These are phyloP conservation scores for Cryptus viduatorius DNA, from an alignment of 2,888 invertebrate genomes.

Conservation along the genomic window DNA sequence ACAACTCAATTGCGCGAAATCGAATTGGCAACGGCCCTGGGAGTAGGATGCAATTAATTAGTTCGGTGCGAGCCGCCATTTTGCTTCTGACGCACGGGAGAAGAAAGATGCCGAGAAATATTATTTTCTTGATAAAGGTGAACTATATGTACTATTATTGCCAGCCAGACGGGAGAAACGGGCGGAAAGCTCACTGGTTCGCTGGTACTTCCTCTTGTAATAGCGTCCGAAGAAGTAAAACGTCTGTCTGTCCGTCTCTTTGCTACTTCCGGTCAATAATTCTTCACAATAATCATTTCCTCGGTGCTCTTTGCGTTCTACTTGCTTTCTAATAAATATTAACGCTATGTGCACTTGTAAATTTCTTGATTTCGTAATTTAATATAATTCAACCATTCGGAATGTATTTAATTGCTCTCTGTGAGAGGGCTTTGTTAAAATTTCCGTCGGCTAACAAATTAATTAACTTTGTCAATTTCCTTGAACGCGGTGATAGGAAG, in stretches of 20 bases:
- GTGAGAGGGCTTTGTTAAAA: no score
- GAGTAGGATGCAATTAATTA: constrained; percentile 83
- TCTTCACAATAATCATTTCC: constrained; percentile 5
- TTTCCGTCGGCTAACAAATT: no score
- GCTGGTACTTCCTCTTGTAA: constrained; percentile 12
- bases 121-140: constrained; percentile 70
- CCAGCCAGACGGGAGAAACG: constrained; percentile 9
- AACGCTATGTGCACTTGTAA: constrained; percentile 3
- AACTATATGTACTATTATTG: constrained; percentile 20
- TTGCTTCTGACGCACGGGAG: constrained; percentile 77
- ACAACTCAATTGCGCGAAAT: constrained; percentile 83
- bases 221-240: not conserved
- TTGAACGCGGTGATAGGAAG: no score
- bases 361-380: not conserved
- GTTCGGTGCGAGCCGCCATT: constrained; percentile 77
- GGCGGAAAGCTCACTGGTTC: constrained; percentile 22
- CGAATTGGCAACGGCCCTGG: constrained; percentile 79
- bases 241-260: constrained; percentile 27
- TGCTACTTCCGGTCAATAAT: constrained; percentile 50
- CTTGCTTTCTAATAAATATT: constrained; percentile 55
- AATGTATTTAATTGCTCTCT: not conserved
- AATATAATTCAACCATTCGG: not conserved
- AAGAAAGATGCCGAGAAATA: constrained; percentile 74
- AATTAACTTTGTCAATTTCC: no score
- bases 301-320: constrained; percentile 41